These are phyloP conservation scores for Parus major DNA, from an alignment of 2,113 vertebrate genomes.

Conservation along the genomic window DNA sequence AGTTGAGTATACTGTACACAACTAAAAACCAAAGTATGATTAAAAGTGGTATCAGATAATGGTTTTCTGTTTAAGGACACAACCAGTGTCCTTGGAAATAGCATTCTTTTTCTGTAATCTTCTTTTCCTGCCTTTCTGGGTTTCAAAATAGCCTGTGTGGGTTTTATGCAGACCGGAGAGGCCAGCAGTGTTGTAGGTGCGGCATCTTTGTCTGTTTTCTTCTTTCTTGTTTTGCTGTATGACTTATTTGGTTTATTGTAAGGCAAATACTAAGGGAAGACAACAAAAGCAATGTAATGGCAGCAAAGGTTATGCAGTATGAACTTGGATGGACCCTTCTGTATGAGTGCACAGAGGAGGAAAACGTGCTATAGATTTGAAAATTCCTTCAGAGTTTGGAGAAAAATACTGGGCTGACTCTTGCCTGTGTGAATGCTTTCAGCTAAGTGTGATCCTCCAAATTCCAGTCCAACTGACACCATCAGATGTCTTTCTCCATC, in stretches of 20 bases:
- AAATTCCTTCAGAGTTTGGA: not conserved
- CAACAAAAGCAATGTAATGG: not conserved
- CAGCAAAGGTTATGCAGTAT: not conserved
- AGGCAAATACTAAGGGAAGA: not conserved
- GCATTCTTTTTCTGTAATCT: not conserved
- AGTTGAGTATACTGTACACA: not conserved
- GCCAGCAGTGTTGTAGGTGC: not conserved
- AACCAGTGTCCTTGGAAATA: not conserved
- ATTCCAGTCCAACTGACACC: not conserved
- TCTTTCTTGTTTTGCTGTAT: not conserved
- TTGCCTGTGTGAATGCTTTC: not conserved
- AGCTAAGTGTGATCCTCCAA: not conserved
- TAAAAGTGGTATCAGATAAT: not conserved
- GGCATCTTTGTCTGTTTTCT: not conserved
- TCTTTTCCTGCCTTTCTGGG: not conserved
- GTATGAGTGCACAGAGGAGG: not conserved
- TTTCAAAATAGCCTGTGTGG: not conserved
- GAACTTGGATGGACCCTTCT: not conserved
- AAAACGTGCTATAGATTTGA: not conserved
- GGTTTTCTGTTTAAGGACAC: not conserved
- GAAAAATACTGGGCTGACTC: not conserved
- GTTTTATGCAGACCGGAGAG: not conserved
- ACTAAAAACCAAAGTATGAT: not conserved
- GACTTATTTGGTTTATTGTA: not conserved
- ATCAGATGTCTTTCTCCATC: not conserved